Evolutionary conservation across 1,140 invertebrate species (phyloP).

Genomic region (Diploscapter pachys): DNA sequence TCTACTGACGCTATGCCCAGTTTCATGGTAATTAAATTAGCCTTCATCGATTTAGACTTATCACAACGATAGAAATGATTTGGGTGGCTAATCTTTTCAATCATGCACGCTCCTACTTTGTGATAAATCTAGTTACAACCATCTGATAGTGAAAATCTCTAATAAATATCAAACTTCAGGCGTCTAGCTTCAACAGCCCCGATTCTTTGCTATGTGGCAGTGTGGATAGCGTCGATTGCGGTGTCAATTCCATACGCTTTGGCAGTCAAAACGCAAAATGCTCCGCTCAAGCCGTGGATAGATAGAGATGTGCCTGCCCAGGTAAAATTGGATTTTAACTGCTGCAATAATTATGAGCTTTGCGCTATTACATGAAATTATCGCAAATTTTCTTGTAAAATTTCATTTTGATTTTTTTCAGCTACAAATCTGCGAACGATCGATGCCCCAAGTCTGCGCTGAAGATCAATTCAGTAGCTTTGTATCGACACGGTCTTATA

Average conservation of each 20-base stretch:
- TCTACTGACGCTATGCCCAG: conserved; percentile 54
- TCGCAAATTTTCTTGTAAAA: not conserved
- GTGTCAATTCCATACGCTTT: conserved; percentile 56
- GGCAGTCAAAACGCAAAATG: conserved; percentile 50
- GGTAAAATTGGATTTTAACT: conserved; percentile 20
- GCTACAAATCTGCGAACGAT: conserved; percentile 45
- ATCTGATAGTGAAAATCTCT: not conserved
- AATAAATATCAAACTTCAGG: conserved; percentile 28
- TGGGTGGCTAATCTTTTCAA: too few relatives aligned
- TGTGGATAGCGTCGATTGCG: conserved; percentile 52
- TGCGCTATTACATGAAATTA: conserved; percentile 16
- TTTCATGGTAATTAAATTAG: conserved; percentile 46
- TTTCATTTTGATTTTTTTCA: conserved; percentile 21
- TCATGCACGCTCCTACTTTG: too few relatives aligned
- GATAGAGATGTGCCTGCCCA: conserved; percentile 34
- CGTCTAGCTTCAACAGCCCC: conserved; percentile 54
- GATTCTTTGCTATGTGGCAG: conserved; percentile 51
- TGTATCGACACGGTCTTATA: conserved; percentile 52
- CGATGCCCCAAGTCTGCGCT: conserved; percentile 50
- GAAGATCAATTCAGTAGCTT: conserved; percentile 45
- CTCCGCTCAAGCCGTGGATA: conserved; percentile 27
- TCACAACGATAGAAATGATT: too few relatives aligned
- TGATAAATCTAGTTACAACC: too few relatives aligned
- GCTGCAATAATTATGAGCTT: conserved; percentile 16
- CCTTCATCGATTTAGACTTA: too few relatives aligned